Evolutionary conservation across 2,797 vertebrate genomes (phyloP).

Genomic region (Paguma larvata): DNA sequence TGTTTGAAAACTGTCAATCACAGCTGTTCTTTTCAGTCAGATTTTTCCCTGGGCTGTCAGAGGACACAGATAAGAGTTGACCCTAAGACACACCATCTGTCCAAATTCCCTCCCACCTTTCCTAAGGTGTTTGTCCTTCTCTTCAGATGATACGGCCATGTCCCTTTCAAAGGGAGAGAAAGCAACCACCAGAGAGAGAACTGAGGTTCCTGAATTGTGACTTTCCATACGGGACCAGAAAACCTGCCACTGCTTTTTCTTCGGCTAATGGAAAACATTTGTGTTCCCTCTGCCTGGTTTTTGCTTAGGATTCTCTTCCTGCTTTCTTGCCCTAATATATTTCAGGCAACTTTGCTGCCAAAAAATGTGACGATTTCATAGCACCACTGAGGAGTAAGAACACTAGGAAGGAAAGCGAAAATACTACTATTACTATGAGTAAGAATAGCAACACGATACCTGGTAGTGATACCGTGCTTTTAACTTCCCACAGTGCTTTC

Average conservation of each 20-base stretch:
- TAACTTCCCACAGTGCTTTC: background rate
- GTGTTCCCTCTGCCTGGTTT: background rate
- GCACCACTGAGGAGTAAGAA: background rate
- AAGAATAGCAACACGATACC: background rate
- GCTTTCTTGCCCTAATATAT: background rate
- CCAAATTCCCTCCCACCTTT: background rate
- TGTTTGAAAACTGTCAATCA: background rate
- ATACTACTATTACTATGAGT: background rate
- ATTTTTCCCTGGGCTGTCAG: background rate
- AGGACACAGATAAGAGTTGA: background rate
- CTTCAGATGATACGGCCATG: background rate
- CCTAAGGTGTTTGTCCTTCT: background rate
- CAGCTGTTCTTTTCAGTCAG: background rate
- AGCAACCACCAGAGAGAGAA: background rate
- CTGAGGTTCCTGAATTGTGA: background rate
- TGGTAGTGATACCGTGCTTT: background rate
- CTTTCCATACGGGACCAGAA: conserved; percentile 19
- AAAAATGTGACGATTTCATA: conserved; percentile 13
- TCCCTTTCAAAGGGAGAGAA: conserved; percentile 32
- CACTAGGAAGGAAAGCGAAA: background rate
- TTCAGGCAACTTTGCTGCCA: conserved; percentile 17
- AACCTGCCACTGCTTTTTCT: background rate
- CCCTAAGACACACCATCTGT: conserved; percentile 15
- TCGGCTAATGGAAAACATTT: conserved; percentile 47
- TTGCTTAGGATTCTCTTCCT: conserved; percentile 21